Conservation (phyloP, 2,113 vertebrate species). For the Callipepla squamata region DNA sequence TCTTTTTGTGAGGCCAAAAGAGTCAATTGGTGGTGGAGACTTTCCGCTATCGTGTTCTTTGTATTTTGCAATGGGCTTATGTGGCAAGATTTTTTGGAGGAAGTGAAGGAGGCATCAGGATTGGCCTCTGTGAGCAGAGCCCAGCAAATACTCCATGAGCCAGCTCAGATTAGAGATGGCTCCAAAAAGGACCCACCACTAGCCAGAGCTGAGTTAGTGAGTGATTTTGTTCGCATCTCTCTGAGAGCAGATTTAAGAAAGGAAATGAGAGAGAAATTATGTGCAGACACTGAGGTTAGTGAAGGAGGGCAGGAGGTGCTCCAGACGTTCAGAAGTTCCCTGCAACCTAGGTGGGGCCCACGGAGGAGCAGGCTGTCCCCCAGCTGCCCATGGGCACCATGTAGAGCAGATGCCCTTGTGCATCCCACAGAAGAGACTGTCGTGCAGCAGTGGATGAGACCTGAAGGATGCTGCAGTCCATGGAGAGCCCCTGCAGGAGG, state of each 20-base stretch:
- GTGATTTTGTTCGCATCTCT: background rate
- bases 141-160: too few species aligned
- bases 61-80: background rate
- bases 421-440: background rate
- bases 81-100: background rate
- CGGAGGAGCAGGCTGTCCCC: background rate
- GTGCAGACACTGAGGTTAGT: background rate
- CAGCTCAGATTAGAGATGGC: too few species aligned
- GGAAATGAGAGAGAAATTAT: background rate
- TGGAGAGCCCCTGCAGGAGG: background rate
- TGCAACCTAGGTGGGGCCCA: background rate
- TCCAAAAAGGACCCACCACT: too few species aligned
- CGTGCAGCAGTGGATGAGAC: background rate
- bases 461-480: background rate
- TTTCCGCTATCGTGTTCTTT: background rate
- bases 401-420: background rate
- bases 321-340: background rate
- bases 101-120: too few species aligned
- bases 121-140: too few species aligned
- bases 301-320: background rate
- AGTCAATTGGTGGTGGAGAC: background rate
- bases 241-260: background rate
- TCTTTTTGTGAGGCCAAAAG: background rate
- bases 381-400: too few species aligned
- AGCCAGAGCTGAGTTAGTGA: background rate